phyloP scores from a whole-genome alignment of 2,888 invertebrate species.

The Drosophila multiciliata region DNA sequence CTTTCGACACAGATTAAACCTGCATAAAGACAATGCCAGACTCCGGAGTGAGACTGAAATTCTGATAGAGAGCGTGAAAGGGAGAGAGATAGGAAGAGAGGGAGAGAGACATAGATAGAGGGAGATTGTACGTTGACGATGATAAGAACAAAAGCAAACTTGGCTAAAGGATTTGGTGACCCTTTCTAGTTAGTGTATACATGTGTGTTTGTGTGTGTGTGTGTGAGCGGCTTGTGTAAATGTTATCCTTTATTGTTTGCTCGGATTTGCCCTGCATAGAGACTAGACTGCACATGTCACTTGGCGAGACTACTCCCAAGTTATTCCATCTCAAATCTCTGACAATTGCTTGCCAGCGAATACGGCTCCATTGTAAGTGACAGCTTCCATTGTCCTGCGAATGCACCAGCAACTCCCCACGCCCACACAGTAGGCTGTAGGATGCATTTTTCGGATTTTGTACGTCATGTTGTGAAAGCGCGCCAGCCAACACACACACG shows the following conservation, averaged over 20 bases:
- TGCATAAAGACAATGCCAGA: conserved; percentile 75
- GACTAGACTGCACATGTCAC: conserved; percentile 65
- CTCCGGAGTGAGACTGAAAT: conserved; percentile 11
- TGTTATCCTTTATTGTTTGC: conserved; percentile 78
- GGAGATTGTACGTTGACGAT: conserved; percentile 59
- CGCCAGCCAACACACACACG: conserved; percentile 7
- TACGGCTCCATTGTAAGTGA: conserved; percentile 70
- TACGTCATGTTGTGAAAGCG: conserved; percentile 45
- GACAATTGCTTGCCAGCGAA: conserved; percentile 21
- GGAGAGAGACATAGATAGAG: conserved; percentile 40
- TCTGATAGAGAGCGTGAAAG: not conserved
- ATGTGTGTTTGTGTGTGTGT: not conserved
- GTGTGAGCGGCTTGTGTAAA: conserved; percentile 61
- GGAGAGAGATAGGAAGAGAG: conserved; percentile 6
- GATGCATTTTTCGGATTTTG: conserved; percentile 54
- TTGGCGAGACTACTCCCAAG: conserved; percentile 52
- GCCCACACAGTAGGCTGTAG: conserved; percentile 49
- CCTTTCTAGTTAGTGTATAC: conserved; percentile 52
- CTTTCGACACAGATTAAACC: conserved; percentile 81
- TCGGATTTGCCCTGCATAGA: conserved; percentile 48
- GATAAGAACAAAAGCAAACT: conserved; percentile 77
- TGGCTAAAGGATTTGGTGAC: conserved; percentile 74
- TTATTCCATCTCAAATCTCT: conserved; percentile 15
- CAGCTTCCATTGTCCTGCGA: conserved; percentile 70
- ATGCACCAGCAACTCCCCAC: conserved; percentile 35